These are phyloP conservation scores for Drosophila atroscutellata DNA, from an alignment of 2,888 invertebrate species.

Conservation along the genomic window DNA sequence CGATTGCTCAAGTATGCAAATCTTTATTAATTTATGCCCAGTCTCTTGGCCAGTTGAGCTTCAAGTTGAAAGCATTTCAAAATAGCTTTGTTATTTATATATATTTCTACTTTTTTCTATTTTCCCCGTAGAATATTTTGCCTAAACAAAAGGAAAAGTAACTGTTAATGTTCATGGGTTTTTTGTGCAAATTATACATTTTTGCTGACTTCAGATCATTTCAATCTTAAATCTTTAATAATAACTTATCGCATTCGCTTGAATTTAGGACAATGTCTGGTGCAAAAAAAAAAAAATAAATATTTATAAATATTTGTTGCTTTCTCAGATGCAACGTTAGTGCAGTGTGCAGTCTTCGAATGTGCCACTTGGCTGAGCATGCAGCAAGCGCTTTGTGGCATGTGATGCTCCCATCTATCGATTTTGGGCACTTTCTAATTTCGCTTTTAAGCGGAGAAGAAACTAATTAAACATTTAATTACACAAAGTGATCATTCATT, in stretches of 20 bases:
- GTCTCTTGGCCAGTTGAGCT: slow-evolving; percentile 40
- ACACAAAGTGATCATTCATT: background rate
- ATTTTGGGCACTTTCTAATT: slow-evolving; percentile 53
- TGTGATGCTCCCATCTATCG: slow-evolving; percentile 28
- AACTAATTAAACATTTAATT: slow-evolving; percentile 3
- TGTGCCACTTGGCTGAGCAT: slow-evolving; percentile 43
- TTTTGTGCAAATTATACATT: background rate
- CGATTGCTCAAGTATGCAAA: slow-evolving; percentile 69
- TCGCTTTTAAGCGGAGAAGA: background rate
- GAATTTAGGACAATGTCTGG: background rate
- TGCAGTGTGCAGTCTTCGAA: slow-evolving; percentile 11
- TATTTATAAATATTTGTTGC: background rate
- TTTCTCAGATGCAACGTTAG: background rate
- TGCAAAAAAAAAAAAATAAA: background rate
- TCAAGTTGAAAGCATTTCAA: slow-evolving; percentile 17
- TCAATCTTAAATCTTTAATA: background rate
- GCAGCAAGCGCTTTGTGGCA: slow-evolving; percentile 1
- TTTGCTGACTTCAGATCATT: too few species aligned
- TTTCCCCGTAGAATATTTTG: background rate
- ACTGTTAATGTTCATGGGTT: slow-evolving; percentile 53
- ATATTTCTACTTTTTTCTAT: slow-evolving; percentile 1
- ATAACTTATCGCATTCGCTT: background rate
- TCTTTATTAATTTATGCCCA: slow-evolving; percentile 63
- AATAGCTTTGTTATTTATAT: slow-evolving; percentile 3
- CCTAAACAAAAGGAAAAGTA: slow-evolving; percentile 53